These are phyloP conservation scores for Xenops minutus DNA, from an alignment of 2,797 vertebrate genomes.

Conservation along the genomic window DNA sequence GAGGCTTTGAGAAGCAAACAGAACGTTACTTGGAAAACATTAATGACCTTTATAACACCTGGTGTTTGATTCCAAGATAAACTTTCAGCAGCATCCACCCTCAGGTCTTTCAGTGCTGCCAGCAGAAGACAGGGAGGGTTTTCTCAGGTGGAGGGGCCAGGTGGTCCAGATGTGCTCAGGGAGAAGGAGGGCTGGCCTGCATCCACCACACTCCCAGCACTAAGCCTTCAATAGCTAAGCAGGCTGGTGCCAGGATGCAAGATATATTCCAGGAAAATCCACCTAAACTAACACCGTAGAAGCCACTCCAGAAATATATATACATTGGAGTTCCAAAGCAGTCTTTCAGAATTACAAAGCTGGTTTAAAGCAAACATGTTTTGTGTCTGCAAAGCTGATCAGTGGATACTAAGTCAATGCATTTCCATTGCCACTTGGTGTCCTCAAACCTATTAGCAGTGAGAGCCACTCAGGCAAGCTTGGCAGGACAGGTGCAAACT, in stretches of 20 bases:
- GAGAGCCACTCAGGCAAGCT: not conserved
- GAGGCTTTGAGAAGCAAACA: slow-evolving; percentile 60
- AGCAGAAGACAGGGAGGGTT: slow-evolving; percentile 3
- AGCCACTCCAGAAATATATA: not conserved
- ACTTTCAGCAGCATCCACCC: not conserved
- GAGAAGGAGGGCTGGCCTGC: not conserved
- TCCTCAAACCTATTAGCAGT: not conserved
- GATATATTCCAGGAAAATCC: not conserved
- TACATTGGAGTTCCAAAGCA: not conserved
- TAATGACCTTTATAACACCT: slow-evolving; percentile 55
- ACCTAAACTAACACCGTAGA: not conserved
- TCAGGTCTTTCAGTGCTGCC: not conserved
- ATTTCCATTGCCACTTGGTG: slow-evolving; percentile 35
- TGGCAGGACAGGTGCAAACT: not conserved
- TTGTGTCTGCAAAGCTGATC: not conserved
- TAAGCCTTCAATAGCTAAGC: not conserved
- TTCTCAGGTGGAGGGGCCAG: not conserved
- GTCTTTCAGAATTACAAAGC: not conserved
- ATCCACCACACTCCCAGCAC: not conserved
- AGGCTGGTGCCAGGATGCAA: not conserved
- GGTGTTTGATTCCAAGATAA: slow-evolving; percentile 47
- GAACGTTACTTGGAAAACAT: slow-evolving; percentile 39
- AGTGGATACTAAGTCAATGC: not conserved
- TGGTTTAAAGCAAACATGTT: not conserved
- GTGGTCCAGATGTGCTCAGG: not conserved